A percentile compares a stretch with the other conserved stretches of the same genome.
Conservation (phyloP, 2,888 invertebrate species). For the Scaptomyza tumidula region DNA sequence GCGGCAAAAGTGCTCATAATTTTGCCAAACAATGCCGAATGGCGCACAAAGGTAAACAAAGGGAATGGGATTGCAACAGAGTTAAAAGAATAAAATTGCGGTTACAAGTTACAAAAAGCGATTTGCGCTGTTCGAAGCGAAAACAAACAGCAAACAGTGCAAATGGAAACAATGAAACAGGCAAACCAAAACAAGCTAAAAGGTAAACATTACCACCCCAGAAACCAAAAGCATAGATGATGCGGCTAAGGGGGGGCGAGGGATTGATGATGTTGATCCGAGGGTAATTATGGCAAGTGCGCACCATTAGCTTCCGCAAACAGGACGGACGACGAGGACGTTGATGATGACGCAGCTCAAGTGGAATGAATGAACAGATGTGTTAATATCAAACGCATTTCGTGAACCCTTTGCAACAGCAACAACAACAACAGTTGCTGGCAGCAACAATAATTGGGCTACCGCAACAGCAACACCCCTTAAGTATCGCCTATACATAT, state of each 20-base stretch:
- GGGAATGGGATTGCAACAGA: conserved; percentile 14
- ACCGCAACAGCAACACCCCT: conserved; percentile 77
- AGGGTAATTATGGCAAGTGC: conserved; percentile 80
- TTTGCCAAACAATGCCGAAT: conserved; percentile 58
- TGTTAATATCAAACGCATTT: conserved; percentile 84
- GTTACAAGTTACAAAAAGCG: conserved; percentile 76
- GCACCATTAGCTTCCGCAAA: conserved; percentile 79
- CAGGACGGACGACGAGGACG: conserved; percentile 46
- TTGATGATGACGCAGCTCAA: conserved; percentile 73
- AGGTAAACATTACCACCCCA: conserved; percentile 65
- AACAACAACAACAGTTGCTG: conserved; percentile 46
- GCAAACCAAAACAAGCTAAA: conserved; percentile 35
- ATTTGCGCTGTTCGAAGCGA: conserved; percentile 62
- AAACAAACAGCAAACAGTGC: conserved; percentile 60
- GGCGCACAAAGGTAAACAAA: conserved; percentile 49
- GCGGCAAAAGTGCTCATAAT: conserved; percentile 73
- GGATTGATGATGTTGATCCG: conserved; percentile 11
- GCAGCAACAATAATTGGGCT: conserved; percentile 71
- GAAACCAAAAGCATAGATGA: not conserved
- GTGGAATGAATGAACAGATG: conserved; percentile 84
- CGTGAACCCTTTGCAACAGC: conserved; percentile 78
- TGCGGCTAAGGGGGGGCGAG: conserved; percentile 16
- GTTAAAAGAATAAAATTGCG: conserved; percentile 41
- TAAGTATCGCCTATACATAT: conserved; percentile 18
- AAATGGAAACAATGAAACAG: conserved; percentile 63